phyloP scores from a whole-genome alignment of 2,888 invertebrate genomes.

The Aleiodes alternator region DNA sequence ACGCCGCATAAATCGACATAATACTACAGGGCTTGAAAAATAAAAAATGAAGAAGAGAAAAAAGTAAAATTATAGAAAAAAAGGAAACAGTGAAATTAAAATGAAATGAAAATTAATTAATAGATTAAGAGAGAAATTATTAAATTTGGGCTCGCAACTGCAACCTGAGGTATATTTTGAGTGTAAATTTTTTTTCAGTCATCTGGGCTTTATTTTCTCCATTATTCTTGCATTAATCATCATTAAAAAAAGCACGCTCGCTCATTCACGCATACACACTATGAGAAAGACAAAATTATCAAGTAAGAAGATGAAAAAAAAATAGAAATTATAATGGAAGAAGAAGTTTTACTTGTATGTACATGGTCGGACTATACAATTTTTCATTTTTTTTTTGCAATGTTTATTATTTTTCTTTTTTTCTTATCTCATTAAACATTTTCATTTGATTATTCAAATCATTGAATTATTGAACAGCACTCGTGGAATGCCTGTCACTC shows the following conservation, averaged over 20 bases:
- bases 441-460: slow-evolving; percentile 43
- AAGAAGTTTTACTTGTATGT: slow-evolving; percentile 60
- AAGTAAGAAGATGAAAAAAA: slow-evolving; percentile 43
- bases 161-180: slow-evolving; percentile 56
- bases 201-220: slow-evolving; percentile 44
- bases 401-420: slow-evolving; percentile 39
- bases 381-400: slow-evolving; percentile 27
- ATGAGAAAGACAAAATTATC: slow-evolving; percentile 44
- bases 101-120: not conserved
- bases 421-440: slow-evolving; percentile 14
- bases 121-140: slow-evolving; percentile 5
- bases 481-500: slow-evolving; percentile 64
- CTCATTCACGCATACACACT: slow-evolving; percentile 44
- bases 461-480: slow-evolving; percentile 59
- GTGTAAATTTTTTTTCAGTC: slow-evolving; percentile 56
- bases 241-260: slow-evolving; percentile 43
- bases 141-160: slow-evolving; percentile 35
- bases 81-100: not conserved
- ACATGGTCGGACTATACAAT: slow-evolving; percentile 54
- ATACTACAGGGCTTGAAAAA: slow-evolving; percentile 19
- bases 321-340: slow-evolving; percentile 59
- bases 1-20: slow-evolving; percentile 33
- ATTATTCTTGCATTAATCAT: not conserved
- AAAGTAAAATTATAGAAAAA: too few species aligned
- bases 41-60: too few species aligned